Percentiles rank a stretch among this genome's conserved stretches.
Conservation (phyloP, 2,797 vertebrate species). For the Sardinella longiceps region DNA sequence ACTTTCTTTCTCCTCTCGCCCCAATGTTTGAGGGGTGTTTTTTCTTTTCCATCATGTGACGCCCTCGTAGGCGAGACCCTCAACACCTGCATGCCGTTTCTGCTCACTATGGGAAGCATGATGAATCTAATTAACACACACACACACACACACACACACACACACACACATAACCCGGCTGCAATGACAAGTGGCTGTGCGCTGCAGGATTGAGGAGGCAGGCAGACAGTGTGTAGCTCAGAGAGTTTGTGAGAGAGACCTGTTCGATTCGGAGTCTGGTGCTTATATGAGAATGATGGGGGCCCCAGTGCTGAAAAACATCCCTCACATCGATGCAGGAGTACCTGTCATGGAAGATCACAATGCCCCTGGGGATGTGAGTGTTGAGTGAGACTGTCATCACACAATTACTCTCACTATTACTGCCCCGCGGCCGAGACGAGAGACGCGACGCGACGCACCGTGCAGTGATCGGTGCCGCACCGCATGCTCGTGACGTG, state of each 20-base stretch:
- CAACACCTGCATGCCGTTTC: slow-evolving; percentile 46
- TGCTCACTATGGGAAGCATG: slow-evolving; percentile 60
- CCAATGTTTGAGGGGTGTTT: slow-evolving; percentile 4
- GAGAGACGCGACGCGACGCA: slow-evolving; percentile 54
- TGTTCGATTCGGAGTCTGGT: slow-evolving; percentile 70
- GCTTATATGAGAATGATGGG: slow-evolving; percentile 33
- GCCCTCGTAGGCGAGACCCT: neutral
- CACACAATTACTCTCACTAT: slow-evolving; percentile 81
- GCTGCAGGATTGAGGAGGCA: neutral
- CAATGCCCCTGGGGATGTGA: slow-evolving; percentile 76
- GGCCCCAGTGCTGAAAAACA: neutral
- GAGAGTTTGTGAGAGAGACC: slow-evolving; percentile 48
- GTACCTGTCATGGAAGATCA: slow-evolving; percentile 77
- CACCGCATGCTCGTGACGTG: slow-evolving; percentile 69
- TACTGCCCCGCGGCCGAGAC: slow-evolving; percentile 69
- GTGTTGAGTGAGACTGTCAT: slow-evolving; percentile 79
- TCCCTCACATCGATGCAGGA: slow-evolving; percentile 55
- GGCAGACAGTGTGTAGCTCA: slow-evolving; percentile 48
- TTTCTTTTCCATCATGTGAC: neutral
- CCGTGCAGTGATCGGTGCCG: neutral
- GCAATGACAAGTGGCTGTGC: slow-evolving; percentile 38
- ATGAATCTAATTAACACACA: slow-evolving; percentile 69
- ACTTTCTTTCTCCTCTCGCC: slow-evolving; percentile 69
- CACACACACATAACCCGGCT: slow-evolving; percentile 55
- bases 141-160: slow-evolving; percentile 48